phyloP scores from a whole-genome alignment of 2,797 vertebrate species.

The Hylomyscus alleni region DNA sequence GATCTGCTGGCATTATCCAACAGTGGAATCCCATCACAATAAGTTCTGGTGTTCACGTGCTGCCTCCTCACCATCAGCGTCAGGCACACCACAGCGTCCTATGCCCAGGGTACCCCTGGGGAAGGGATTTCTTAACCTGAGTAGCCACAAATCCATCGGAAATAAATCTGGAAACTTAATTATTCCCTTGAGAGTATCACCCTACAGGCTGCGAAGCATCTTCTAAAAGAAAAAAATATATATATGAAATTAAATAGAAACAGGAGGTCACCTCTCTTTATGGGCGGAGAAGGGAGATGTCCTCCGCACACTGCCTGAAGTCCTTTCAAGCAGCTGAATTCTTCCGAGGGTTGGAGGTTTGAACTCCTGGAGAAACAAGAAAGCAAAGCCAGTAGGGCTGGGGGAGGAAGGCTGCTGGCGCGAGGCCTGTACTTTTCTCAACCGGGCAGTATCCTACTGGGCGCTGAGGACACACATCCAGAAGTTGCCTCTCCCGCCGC shows the following conservation, averaged over 20 bases:
- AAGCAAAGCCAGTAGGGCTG: not conserved
- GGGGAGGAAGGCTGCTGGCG: not conserved
- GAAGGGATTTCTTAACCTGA: not conserved
- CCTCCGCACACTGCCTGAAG: not conserved
- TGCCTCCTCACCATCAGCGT: not conserved
- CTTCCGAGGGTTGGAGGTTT: not conserved
- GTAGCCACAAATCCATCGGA: not conserved
- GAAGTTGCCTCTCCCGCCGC: not conserved
- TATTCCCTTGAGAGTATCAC: constrained; percentile 31
- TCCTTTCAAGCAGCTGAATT: constrained; percentile 5
- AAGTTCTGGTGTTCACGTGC: constrained; percentile 68
- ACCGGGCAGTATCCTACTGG: not conserved
- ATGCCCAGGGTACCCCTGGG: too few relatives aligned
- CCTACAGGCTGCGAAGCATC: constrained; percentile 34
- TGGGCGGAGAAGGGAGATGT: too few relatives aligned
- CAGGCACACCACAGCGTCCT: not conserved
- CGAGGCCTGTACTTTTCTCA: not conserved
- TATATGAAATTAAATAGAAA: constrained; percentile 58
- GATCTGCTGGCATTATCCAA: not conserved
- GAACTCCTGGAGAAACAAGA: not conserved
- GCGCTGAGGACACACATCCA: fast-evolving
- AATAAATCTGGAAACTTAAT: constrained; percentile 45
- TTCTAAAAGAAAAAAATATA: not conserved
- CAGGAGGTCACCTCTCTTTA: constrained; percentile 49
- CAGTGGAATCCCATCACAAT: constrained; percentile 42